A percentile compares a stretch with the other conserved stretches of the same genome.
Conservation (phyloP, 35 echinoderm and acorn worm genomes). For the Nesometra sesokonis region DNA sequence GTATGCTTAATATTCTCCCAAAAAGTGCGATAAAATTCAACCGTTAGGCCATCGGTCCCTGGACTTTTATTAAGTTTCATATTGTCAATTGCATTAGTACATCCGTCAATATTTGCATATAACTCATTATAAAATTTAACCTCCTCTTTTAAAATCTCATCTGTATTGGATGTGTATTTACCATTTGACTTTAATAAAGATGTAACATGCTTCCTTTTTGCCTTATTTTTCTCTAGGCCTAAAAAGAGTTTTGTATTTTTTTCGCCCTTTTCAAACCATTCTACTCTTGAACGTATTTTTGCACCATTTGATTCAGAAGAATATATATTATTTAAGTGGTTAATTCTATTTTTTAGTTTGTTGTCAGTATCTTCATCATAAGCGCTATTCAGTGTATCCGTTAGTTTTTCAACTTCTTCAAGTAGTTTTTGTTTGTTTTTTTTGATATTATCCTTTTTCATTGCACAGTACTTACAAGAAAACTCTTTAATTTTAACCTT, state of each 20-base stretch:
- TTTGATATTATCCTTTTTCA: not conserved
- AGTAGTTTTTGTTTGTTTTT: not conserved
- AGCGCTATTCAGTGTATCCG: not conserved
- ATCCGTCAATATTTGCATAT: not conserved
- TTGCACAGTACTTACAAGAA: not conserved
- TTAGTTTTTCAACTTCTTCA: not conserved
- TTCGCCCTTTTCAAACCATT: not conserved
- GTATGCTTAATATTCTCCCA: no score
- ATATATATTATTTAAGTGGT: not conserved
- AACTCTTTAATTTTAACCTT: not conserved
- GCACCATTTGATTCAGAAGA: not conserved
- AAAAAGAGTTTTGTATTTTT: not conserved
- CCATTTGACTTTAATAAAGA: not conserved
- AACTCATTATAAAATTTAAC: not conserved
- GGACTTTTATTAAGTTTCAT: no score
- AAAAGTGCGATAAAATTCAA: no score
- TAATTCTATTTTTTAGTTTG: not conserved
- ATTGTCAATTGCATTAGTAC: no score
- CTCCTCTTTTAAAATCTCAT: not conserved
- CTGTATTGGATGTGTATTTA: not conserved
- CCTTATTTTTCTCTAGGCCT: not conserved
- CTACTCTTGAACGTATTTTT: not conserved
- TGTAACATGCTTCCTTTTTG: not conserved
- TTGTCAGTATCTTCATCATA: not conserved
- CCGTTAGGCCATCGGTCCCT: no score